phyloP scores from a whole-genome alignment of 2,113 vertebrate genomes.

The Otis tarda region DNA sequence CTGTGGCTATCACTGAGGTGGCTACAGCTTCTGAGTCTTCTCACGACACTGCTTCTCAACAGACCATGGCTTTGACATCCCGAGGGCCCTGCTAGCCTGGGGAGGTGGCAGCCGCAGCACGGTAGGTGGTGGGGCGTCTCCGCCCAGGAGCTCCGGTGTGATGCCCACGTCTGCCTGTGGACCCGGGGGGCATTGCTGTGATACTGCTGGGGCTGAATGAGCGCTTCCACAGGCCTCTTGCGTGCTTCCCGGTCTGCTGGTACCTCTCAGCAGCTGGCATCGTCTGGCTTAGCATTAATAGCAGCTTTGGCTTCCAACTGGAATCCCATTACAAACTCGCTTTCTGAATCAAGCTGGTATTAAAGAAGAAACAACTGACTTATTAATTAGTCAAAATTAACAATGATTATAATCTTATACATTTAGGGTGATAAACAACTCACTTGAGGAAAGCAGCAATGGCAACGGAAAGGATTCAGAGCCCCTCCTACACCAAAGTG shows the following conservation, averaged over 20 bases:
- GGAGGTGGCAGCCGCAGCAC: neutral
- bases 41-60: accelerated
- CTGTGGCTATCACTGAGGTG: neutral
- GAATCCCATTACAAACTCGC: neutral
- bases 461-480: neutral
- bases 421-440: neutral
- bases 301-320: neutral
- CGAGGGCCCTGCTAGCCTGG: neutral
- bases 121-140: neutral
- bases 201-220: accelerated
- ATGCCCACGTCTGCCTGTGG: accelerated
- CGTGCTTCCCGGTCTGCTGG: accelerated
- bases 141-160: neutral
- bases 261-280: neutral
- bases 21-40: neutral
- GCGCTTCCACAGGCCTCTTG: neutral
- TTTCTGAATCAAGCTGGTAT: neutral
- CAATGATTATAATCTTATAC: neutral
- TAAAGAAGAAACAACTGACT: neutral
- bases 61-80: neutral
- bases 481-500: neutral
- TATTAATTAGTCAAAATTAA: neutral
- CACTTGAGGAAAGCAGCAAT: neutral
- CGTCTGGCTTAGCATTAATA: neutral
- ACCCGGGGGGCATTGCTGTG: accelerated